Conservation (phyloP, 1,140 invertebrate species). For the Neodiprion virginianus region DNA sequence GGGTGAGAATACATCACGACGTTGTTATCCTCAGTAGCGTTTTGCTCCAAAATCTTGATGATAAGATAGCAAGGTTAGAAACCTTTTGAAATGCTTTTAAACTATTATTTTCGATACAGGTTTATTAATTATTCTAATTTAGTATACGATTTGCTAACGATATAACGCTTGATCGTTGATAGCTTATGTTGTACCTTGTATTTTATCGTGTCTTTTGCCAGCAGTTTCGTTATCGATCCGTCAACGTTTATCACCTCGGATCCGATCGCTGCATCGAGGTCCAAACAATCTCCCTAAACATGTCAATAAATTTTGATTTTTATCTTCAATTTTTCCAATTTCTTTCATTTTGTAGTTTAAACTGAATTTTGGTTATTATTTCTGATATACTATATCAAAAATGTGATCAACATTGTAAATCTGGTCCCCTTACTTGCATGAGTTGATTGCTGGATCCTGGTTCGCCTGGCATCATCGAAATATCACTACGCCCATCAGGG, state of each 20-base stretch:
- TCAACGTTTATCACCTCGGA: constrained; percentile 41
- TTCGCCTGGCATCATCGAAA: background rate
- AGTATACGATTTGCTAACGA: too few species aligned
- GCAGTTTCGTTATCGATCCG: constrained; percentile 34
- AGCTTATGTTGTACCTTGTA: constrained; percentile 28
- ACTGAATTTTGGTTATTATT: background rate
- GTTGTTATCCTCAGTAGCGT: constrained; percentile 36
- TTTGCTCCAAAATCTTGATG: constrained; percentile 35
- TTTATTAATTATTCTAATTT: too few species aligned
- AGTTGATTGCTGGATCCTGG: background rate
- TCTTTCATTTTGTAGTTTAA: background rate
- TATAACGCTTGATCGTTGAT: too few species aligned
- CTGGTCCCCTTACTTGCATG: background rate
- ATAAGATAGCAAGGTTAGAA: too few species aligned
- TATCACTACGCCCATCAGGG: constrained; percentile 23
- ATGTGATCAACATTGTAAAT: background rate
- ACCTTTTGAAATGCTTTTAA: background rate
- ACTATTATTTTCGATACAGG: background rate
- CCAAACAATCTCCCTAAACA: constrained; percentile 29
- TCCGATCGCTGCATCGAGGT: constrained; percentile 39
- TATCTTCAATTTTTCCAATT: too few species aligned
- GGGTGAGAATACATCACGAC: constrained; percentile 40
- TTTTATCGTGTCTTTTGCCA: constrained; percentile 41
- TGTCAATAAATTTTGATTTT: too few species aligned
- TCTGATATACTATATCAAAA: background rate